Evolutionary conservation across 2,797 vertebrate genomes (phyloP), one percentile per base, ranked within the genome.

Genomic region (Sparidentex hasta): DNA sequence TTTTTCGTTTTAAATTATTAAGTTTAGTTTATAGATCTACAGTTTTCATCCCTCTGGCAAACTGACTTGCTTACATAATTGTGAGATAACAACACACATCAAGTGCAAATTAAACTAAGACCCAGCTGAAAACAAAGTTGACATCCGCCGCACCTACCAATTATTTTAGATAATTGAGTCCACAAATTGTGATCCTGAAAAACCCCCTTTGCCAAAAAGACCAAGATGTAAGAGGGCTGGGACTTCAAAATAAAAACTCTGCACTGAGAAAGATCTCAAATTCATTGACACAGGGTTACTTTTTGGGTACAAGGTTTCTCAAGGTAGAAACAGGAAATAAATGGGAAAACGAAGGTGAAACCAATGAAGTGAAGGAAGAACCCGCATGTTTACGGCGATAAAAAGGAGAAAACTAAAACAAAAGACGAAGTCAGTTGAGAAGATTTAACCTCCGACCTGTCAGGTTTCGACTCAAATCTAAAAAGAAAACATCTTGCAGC

Each of bases 161-260:
- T 85, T 64, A 74, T 67, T 64, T 46, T 13, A 18, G n/a, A 66
- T 62, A 29, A 62, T 68, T 64, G 11, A 50, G 38, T 73, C 5
- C 2, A 8, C 14, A 51, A 21, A 21, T 51, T 77, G 27, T 65
- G 62, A 84, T 71, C 17, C 7, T 33, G 46, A 61, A 54, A 57
- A 51, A 20, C 58, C 50, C 12, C 16, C 48, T 25, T 38, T 38
- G 33, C n/a, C 25, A 50, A 72, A 54, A 57, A 44, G 43, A 63
- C 38, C 68, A 56, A 33, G n/a, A 57, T 43, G 27, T 18, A 21
- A 48, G 18, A 66, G 61, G 63, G 25, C 23, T 21, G 43, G 23
- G 48, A 57, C 16, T 48, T 44, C 38, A 21, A 68, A 63, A 67
- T 52, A 50, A 71, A 74, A 74, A 54, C 1, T 16, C 41, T 65